phyloP scores from a whole-genome alignment of 1,140 invertebrate genomes.

The Dendrolimus punctatus region DNA sequence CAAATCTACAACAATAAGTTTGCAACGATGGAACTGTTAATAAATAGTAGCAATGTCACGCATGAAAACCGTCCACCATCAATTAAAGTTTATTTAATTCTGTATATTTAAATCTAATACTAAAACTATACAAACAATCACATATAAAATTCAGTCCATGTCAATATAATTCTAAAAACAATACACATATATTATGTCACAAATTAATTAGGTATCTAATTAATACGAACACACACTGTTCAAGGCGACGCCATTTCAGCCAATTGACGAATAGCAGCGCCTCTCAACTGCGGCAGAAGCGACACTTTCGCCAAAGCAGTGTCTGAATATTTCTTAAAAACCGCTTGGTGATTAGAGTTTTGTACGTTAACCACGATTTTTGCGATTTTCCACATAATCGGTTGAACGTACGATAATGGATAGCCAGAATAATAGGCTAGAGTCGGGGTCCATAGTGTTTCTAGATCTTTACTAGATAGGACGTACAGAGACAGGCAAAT shows the following conservation, averaged over 20 bases:
- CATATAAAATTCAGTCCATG: conserved; percentile 39
- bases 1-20: no score
- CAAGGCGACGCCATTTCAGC: conserved; percentile 16
- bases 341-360: conserved; percentile 74
- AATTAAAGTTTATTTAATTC: conserved; percentile 27
- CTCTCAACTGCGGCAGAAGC: conserved; percentile 72
- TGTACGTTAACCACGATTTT: conserved; percentile 72
- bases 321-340: conserved; percentile 75
- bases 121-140: conserved; percentile 43
- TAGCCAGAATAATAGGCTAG: conserved; percentile 77
- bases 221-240: not conserved
- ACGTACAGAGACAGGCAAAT: conserved; percentile 71
- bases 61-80: no score
- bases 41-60: no score
- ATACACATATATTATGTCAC: conserved; percentile 6
- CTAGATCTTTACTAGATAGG: conserved; percentile 51
- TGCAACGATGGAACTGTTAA: no score
- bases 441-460: conserved; percentile 75
- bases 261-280: conserved; percentile 38
- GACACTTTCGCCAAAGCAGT: conserved; percentile 76
- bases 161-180: conserved; percentile 11
- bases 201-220: conserved; percentile 3
- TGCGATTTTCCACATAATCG: conserved; percentile 75
- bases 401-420: conserved; percentile 70
- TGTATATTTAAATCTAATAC: conserved; percentile 23